Evolutionary conservation across 2,888 invertebrate species (phyloP).

Genomic region (Leptopterna dolabrata): DNA sequence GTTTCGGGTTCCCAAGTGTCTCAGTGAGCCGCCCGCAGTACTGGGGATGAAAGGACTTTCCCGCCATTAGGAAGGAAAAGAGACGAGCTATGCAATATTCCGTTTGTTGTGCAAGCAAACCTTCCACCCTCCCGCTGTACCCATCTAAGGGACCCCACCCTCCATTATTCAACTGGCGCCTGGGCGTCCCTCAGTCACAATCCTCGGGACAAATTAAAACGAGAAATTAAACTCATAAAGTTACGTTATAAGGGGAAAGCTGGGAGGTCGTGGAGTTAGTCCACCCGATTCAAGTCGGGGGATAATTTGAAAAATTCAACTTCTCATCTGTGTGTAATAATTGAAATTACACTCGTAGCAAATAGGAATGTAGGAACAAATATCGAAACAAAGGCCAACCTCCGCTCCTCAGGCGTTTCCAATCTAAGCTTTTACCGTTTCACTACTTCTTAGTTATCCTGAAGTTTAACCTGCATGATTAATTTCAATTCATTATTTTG

Average conservation of each 20-base stretch:
- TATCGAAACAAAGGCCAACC: no score
- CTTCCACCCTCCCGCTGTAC: not conserved
- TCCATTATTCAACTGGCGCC: conserved; percentile 35
- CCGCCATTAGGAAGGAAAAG: conserved; percentile 37
- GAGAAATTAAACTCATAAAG: conserved; percentile 42
- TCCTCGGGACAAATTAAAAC: conserved; percentile 28
- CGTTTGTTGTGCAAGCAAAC: conserved; percentile 49
- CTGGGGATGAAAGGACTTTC: conserved; percentile 36
- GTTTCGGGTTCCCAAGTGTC: conserved; percentile 16
- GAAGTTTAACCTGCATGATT: no score
- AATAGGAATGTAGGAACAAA: no score
- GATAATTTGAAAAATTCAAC: not conserved
- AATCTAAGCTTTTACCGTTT: no score
- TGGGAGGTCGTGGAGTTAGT: not conserved
- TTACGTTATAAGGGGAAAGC: not conserved
- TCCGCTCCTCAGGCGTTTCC: no score
- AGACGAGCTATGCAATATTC: conserved; percentile 45
- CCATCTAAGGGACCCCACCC: not conserved
- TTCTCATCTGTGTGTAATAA: not conserved
- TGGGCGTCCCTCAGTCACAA: not conserved
- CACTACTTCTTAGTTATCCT: no score
- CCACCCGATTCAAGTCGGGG: not conserved
- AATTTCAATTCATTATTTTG: no score
- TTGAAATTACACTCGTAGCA: no score
- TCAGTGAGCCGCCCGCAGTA: conserved; percentile 16